Evolutionary conservation across 2,888 invertebrate species (phyloP), one percentile per base, ranked within the genome.

Genomic region (Keiferia lycopersicella): DNA sequence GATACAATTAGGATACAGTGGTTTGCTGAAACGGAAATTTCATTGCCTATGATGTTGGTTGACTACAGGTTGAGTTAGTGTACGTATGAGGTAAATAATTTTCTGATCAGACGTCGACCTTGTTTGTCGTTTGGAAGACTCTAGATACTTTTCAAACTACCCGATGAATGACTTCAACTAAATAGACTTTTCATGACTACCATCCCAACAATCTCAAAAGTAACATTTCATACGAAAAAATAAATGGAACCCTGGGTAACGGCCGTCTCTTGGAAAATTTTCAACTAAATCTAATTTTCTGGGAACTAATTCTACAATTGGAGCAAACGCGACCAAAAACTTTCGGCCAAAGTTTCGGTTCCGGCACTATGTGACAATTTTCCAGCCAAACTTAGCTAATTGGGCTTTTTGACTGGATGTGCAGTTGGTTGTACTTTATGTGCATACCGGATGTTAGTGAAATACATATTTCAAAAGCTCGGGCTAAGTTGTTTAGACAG

Each of bases 241-340:
- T 6, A 57, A 57, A 57, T 34, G 4, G 26, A 22, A 22, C 14
- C 11, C 18, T 20, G 8, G 2, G n/a, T 30, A 57, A 57, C 18
- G 57, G 34, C 30, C 34, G n/a, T 41, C 41, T 26, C 60, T 45
- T 60, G 60, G 60, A 60, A 60, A 60, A 16, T 26, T 45, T 60
- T 60, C 60, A 60, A 60, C 60, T 60, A 45, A 60, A 60, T 60
- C 60, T 48, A 60, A 60, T 60, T 60, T 60, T 30, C 60, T 41
- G n/a, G 48, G 30, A 60, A 60, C 60, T 60, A 60, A 60, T 60
- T 26, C 30, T 60, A 45, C 80, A 82, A 82, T 82, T 76, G 81
- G 72, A 73, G 73, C 74, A 78, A 82, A 82, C 75, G 74, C 74
- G 69, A 76, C 77, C 72, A 72, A 64, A 73, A 79, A 53, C 75